Conservation (phyloP, 2,797 vertebrate species). For the Helostoma temminkii region DNA sequence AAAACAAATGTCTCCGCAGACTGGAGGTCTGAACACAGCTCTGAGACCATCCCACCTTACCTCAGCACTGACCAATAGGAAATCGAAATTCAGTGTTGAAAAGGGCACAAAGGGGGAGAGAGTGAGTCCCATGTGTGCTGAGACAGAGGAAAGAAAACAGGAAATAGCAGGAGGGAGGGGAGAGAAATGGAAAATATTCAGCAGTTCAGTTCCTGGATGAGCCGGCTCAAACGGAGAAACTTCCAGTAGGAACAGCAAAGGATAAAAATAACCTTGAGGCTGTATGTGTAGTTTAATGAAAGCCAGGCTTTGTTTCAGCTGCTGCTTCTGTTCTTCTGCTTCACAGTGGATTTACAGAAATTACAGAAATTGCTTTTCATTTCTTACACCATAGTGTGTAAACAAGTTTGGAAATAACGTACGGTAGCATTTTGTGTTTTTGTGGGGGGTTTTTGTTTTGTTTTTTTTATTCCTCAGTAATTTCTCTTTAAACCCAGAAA, state of each 20-base stretch:
- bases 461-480: neutral
- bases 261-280: conserved; percentile 49
- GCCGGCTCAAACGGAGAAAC: conserved; percentile 89
- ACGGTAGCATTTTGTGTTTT: no score
- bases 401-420: neutral
- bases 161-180: conserved; percentile 53
- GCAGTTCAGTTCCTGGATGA: conserved; percentile 85
- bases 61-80: conserved; percentile 62
- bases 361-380: no score
- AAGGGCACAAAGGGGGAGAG: conserved; percentile 19
- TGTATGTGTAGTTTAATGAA: conserved; percentile 23
- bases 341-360: neutral
- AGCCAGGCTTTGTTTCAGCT: conserved; percentile 1
- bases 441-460: neutral
- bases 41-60: conserved; percentile 27
- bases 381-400: neutral
- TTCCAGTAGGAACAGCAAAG: conserved; percentile 50
- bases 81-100: conserved; percentile 8
- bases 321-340: neutral
- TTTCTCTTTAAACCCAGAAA: neutral
- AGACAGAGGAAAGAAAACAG: conserved; percentile 35
- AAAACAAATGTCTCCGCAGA: no score
- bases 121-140: conserved; percentile 20
- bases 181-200: conserved; percentile 75
- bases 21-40: conserved; percentile 25